Conservation (phyloP, 2,797 vertebrate species). For the Helostoma temminkii region DNA sequence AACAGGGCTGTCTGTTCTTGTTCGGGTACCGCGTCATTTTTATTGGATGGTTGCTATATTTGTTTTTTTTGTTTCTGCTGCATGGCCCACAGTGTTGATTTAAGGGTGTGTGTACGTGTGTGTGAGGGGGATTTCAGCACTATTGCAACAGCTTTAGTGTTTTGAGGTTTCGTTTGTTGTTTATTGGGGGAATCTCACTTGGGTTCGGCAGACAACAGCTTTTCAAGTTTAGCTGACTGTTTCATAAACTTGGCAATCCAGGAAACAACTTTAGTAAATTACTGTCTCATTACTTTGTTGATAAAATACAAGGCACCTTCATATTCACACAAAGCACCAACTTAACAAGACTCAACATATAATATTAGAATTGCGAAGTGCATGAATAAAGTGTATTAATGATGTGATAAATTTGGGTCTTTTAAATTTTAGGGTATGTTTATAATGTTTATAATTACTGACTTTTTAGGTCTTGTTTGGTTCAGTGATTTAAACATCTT, state of each 20-base stretch:
- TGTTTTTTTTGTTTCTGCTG: constrained; percentile 36
- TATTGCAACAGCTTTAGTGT: constrained; percentile 55
- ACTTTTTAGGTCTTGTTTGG: too few relatives aligned
- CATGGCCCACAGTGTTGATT: constrained; percentile 34
- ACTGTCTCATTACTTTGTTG: not conserved
- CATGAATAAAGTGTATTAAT: not conserved
- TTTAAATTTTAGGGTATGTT: too few relatives aligned
- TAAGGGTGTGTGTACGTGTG: constrained; percentile 1
- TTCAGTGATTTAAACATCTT: too few relatives aligned
- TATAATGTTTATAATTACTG: too few relatives aligned
- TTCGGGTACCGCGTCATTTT: constrained; percentile 29
- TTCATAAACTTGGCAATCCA: not conserved
- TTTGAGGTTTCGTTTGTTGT: constrained; percentile 25
- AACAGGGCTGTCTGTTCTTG: constrained; percentile 28
- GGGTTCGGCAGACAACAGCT: constrained; percentile 1
- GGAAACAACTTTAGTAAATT: not conserved
- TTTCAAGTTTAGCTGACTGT: not conserved
- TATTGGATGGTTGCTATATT: constrained; percentile 31
- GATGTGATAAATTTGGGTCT: not conserved
- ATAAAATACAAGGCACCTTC: not conserved
- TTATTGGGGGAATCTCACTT: constrained; percentile 12
- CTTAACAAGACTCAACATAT: not conserved
- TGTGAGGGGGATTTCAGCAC: constrained; percentile 38
- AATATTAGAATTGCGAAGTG: not conserved
- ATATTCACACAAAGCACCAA: not conserved